These are phyloP conservation scores for Drosophila prostipennis DNA, from an alignment of 2,888 invertebrate genomes.

Conservation along the genomic window DNA sequence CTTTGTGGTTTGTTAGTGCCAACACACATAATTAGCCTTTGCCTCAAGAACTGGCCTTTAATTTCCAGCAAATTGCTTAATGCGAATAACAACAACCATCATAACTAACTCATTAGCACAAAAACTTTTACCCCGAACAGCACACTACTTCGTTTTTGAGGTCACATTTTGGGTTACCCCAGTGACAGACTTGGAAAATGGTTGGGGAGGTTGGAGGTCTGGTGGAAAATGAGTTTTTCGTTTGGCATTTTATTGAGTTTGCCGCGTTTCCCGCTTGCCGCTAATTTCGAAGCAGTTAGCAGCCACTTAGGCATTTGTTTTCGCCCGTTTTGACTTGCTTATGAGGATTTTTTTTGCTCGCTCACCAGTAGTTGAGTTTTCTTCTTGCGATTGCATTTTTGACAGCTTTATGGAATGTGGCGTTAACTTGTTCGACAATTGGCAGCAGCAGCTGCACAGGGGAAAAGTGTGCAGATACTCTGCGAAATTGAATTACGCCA, in stretches of 20 bases:
- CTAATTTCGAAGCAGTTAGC: conserved; percentile 63
- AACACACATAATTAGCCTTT: conserved; percentile 24
- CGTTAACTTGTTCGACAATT: conserved; percentile 21
- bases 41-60: conserved; percentile 22
- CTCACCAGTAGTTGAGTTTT: conserved; percentile 3
- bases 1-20: conserved; percentile 4
- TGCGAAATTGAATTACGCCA: conserved; percentile 3
- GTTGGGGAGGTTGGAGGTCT: neutral
- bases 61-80: conserved; percentile 38
- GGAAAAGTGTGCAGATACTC: neutral
- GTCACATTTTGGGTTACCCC: conserved; percentile 65
- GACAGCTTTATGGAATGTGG: conserved; percentile 20
- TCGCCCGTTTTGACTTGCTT: conserved; percentile 7
- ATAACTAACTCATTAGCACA: conserved; percentile 71
- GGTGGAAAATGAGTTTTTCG: conserved; percentile 23
- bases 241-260: conserved; percentile 56
- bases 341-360: neutral
- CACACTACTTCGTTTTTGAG: conserved; percentile 41
- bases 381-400: conserved; percentile 17
- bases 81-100: conserved; percentile 40
- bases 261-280: conserved; percentile 19
- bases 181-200: conserved; percentile 42
- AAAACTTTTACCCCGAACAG: conserved; percentile 37
- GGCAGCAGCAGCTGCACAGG: conserved; percentile 19
- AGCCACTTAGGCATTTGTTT: conserved; percentile 50